Conservation (phyloP, 2,797 vertebrate species). For the Lepus oiostolus region DNA sequence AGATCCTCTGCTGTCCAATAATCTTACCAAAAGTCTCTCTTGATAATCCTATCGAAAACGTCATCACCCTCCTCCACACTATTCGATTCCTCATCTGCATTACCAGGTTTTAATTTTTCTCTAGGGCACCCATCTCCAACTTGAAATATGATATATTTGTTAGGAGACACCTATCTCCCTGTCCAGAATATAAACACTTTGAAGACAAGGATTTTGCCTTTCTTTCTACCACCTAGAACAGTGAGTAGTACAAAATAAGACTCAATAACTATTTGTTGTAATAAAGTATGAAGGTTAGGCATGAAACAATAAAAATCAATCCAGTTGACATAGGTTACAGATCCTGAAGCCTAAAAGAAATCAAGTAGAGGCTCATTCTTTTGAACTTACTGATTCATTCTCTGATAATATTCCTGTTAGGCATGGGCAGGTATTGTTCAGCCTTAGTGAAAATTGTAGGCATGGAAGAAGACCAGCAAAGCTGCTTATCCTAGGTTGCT, state of each 20-base stretch:
- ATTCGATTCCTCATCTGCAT: neutral
- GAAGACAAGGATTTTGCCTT: neutral
- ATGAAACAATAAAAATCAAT: conserved; percentile 38
- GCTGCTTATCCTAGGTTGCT: neutral
- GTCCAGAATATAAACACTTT: conserved; percentile 12
- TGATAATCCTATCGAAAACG: neutral
- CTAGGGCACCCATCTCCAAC: neutral
- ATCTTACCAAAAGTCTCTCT: neutral
- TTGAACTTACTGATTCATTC: neutral
- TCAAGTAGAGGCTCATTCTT: neutral
- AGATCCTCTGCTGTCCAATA: neutral
- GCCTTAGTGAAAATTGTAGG: neutral
- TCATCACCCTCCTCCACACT: neutral
- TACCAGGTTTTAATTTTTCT: neutral
- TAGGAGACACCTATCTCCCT: neutral
- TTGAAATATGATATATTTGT: conserved; percentile 30
- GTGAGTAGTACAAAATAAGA: neutral
- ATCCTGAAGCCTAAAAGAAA: neutral
- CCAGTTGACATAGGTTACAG: neutral
- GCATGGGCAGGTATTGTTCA: neutral
- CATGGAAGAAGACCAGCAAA: conserved; percentile 42
- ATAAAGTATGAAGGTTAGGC: neutral
- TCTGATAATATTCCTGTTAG: conserved; percentile 6
- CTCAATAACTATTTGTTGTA: conserved; percentile 36
- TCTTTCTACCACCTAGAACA: neutral